These are phyloP conservation scores for Parelbella ahira DNA, from an alignment of 2,888 invertebrate genomes.

Conservation along the genomic window DNA sequence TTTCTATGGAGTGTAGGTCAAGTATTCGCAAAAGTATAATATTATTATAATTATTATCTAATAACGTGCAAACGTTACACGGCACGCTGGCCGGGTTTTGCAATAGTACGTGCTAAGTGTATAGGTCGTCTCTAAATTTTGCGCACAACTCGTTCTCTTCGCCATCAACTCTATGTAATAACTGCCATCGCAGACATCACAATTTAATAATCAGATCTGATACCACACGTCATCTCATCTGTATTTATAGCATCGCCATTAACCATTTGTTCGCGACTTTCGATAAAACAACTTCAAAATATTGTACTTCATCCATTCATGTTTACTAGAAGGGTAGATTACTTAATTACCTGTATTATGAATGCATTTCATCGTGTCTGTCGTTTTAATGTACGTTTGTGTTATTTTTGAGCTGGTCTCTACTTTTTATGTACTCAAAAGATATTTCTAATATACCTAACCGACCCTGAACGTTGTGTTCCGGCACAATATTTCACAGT, in stretches of 20 bases:
- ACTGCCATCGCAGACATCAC: no score
- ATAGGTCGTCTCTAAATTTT: constrained; percentile 47
- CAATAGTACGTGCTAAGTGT: constrained; percentile 61
- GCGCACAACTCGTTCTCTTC: constrained; percentile 51
- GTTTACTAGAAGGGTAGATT: constrained; percentile 40
- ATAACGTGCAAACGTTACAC: constrained; percentile 17
- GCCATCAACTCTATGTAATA: no score
- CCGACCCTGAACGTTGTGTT: constrained; percentile 23
- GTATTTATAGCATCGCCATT: constrained; percentile 18
- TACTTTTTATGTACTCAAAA: constrained; percentile 71
- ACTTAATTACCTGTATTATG: constrained; percentile 59
- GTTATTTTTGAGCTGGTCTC: constrained; percentile 73
- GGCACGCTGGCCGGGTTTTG: constrained; percentile 67
- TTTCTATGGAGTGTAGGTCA: constrained; percentile 58
- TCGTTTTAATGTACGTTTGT: constrained; percentile 49
- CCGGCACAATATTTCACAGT: constrained; percentile 27
- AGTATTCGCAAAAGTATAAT: constrained; percentile 40
- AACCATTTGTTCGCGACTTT: constrained; percentile 10
- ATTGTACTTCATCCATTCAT: constrained; percentile 9
- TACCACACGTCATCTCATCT: constrained; percentile 25
- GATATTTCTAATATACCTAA: constrained; percentile 46
- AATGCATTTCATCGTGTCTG: constrained; percentile 67
- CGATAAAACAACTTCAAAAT: constrained; percentile 4
- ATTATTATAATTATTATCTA: constrained; percentile 35
- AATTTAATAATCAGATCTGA: constrained; percentile 28